Evolutionary conservation across 2,113 vertebrate genomes (phyloP).

Genomic region (Campylomormyrus tamandua): DNA sequence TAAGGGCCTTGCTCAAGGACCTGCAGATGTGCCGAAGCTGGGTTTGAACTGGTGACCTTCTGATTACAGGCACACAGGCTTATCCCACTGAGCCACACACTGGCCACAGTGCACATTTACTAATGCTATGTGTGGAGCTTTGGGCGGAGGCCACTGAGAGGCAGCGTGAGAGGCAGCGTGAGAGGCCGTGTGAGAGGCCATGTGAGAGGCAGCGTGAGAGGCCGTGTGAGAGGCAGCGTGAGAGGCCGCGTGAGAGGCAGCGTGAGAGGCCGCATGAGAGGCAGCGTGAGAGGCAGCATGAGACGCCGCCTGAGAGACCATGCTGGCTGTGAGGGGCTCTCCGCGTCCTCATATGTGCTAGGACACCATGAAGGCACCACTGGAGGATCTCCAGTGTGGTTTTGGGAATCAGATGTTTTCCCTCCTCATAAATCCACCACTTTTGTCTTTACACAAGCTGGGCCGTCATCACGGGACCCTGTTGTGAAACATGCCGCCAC

Average conservation of each 20-base stretch:
- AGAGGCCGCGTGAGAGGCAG: neutral
- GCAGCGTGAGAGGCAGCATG: neutral
- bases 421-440: neutral
- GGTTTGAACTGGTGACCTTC: too few relatives aligned
- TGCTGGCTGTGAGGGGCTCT: neutral
- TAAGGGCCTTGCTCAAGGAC: too few relatives aligned
- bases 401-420: neutral
- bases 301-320: neutral
- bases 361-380: neutral
- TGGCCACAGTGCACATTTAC: neutral
- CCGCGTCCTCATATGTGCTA: neutral
- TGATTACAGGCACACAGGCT: too few relatives aligned
- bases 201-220: neutral
- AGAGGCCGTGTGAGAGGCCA: too few relatives aligned
- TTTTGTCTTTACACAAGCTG: neutral
- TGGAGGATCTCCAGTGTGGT: neutral
- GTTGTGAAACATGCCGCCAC: neutral
- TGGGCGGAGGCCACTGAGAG: neutral
- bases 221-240: neutral
- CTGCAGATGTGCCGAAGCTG: too few relatives aligned
- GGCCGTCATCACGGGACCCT: neutral
- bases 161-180: too few relatives aligned
- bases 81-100: too few relatives aligned
- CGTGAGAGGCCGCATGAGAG: neutral
- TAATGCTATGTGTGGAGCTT: neutral